Evolutionary conservation across 1,140 invertebrate species (phyloP).

Genomic region (Acromyrmex charruanus): DNA sequence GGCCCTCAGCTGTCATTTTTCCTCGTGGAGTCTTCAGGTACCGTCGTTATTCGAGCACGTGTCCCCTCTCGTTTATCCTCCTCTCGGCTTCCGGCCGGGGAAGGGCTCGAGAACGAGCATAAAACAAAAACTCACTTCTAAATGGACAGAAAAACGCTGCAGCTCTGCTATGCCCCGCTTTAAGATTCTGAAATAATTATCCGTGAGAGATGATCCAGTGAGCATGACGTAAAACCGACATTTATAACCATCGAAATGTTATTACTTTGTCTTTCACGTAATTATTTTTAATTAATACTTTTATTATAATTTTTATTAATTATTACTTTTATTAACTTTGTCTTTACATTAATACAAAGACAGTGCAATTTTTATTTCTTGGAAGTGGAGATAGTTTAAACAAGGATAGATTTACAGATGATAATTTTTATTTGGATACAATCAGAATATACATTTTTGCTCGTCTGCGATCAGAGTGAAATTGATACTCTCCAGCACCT

Average conservation of each 20-base stretch:
- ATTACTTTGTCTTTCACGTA: not conserved
- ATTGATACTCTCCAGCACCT: conserved; percentile 16
- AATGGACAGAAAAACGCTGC: conserved; percentile 27
- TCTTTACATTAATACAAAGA: conserved; percentile 14
- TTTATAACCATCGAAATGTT: not conserved
- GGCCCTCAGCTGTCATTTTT: conserved; percentile 74
- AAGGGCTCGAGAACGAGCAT: conserved; percentile 41
- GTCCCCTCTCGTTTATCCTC: conserved; percentile 66
- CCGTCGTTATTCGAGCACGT: conserved; percentile 72
- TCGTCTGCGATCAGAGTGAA: not conserved
- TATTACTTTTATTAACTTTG: not conserved
- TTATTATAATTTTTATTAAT: not conserved
- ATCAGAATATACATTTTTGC: conserved; percentile 22
- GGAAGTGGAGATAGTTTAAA: not conserved
- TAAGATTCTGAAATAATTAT: conserved; percentile 17
- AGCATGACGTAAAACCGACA: not conserved
- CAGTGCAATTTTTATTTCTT: conserved; percentile 12
- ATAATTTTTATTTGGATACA: not conserved
- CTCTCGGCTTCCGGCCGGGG: conserved; percentile 61
- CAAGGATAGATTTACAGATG: not conserved
- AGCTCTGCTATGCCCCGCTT: not conserved
- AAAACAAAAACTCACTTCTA: conserved; percentile 66
- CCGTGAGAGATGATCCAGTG: not conserved
- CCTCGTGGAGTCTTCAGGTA: conserved; percentile 68
- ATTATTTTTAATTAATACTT: conserved; percentile 12